Percentiles rank a stretch among this genome's conserved stretches.
Conservation (phyloP, 2,797 vertebrate genomes). For the Rhodeus uyekii region DNA sequence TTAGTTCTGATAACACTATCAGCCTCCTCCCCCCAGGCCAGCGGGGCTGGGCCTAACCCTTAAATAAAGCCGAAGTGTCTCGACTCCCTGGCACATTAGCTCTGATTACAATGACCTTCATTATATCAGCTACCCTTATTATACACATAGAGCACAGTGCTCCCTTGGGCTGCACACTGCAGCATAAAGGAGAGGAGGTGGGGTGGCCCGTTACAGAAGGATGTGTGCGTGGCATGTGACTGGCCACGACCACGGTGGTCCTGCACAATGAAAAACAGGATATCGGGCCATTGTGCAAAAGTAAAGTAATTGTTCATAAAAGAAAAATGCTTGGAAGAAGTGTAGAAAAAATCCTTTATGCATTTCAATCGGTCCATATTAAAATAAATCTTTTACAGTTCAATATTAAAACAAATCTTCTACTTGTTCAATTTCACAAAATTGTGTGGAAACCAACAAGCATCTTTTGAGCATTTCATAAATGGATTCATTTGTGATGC, state of each 20-base stretch:
- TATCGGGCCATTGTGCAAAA: slow-evolving; percentile 28
- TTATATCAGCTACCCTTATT: slow-evolving; percentile 83
- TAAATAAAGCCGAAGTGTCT: slow-evolving; percentile 78
- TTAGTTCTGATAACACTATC: slow-evolving; percentile 84
- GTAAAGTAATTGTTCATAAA: slow-evolving; percentile 3
- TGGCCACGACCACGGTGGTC: slow-evolving; percentile 23
- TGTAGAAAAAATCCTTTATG: neutral
- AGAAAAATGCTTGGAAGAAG: slow-evolving; percentile 30
- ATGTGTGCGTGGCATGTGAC: slow-evolving; percentile 40
- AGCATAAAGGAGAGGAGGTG: slow-evolving; percentile 66
- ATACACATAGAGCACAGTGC: slow-evolving; percentile 72
- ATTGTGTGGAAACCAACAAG: neutral
- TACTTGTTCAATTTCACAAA: too few relatives aligned
- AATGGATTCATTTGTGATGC: neutral
- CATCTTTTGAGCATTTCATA: neutral
- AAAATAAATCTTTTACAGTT: neutral
- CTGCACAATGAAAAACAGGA: slow-evolving; percentile 38
- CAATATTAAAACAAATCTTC: neutral
- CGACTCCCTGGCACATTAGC: slow-evolving; percentile 82
- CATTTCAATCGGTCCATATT: slow-evolving; percentile 3
- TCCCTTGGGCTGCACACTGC: slow-evolving; percentile 73
- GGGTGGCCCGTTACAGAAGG: slow-evolving; percentile 59
- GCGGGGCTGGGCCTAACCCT: slow-evolving; percentile 73
- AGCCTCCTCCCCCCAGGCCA: slow-evolving; percentile 74
- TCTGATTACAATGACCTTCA: slow-evolving; percentile 86